Conservation (phyloP, 1,140 invertebrate genomes). For the Solenopsis invicta region DNA sequence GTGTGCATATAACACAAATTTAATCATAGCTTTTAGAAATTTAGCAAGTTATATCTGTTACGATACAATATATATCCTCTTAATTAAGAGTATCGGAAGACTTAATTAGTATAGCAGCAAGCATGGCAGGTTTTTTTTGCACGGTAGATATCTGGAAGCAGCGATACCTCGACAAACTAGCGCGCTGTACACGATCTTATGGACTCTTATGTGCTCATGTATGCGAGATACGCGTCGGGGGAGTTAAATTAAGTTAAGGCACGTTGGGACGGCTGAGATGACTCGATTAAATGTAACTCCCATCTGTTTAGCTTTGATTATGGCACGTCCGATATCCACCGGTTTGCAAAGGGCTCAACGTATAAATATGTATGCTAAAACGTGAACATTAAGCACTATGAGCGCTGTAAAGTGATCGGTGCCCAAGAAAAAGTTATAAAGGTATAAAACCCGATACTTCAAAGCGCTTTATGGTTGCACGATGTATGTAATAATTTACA, state of each 20-base stretch:
- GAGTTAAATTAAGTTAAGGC: slow-evolving; percentile 77
- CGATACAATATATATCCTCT: slow-evolving; percentile 31
- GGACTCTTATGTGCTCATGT: slow-evolving; percentile 47
- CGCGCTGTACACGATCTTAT: slow-evolving; percentile 46
- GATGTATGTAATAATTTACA: not conserved
- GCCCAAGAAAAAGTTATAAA: slow-evolving; percentile 18
- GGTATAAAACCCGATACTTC: not conserved
- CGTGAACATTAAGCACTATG: not conserved
- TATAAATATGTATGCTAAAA: not conserved
- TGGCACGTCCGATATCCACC: slow-evolving; percentile 68
- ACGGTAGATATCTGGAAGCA: slow-evolving; percentile 46
- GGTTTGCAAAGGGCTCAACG: not conserved
- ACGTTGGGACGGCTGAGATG: slow-evolving; percentile 70
- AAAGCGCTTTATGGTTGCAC: not conserved
- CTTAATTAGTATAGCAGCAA: slow-evolving; percentile 71
- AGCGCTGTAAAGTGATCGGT: not conserved
- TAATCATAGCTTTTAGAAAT: slow-evolving; percentile 58
- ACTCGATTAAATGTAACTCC: slow-evolving; percentile 79
- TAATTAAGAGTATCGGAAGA: slow-evolving; percentile 6
- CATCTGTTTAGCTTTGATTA: slow-evolving; percentile 81
- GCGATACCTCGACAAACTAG: slow-evolving; percentile 33
- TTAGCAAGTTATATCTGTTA: slow-evolving; percentile 36
- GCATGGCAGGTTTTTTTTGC: slow-evolving; percentile 66
- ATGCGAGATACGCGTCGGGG: slow-evolving; percentile 57
- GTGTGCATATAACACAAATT: slow-evolving; percentile 57